phyloP scores from a whole-genome alignment of 1,140 invertebrate species.

The Araneus ventricosus region DNA sequence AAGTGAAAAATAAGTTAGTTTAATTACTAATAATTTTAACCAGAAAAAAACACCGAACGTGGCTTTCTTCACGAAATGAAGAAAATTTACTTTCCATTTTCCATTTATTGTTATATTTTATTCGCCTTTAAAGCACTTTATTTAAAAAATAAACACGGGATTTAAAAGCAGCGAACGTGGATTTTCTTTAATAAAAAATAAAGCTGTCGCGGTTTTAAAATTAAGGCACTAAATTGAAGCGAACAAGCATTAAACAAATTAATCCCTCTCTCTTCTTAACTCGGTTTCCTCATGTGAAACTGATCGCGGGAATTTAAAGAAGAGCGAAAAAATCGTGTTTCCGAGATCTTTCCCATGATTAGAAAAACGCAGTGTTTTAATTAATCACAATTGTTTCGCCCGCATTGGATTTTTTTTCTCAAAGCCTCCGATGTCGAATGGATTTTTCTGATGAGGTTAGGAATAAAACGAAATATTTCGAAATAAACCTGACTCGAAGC shows the following conservation, averaged over 20 bases:
- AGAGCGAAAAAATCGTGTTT: background rate
- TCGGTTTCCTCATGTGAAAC: background rate
- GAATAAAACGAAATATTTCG: background rate
- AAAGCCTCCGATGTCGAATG: background rate
- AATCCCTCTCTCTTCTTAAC: background rate
- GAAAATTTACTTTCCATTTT: background rate
- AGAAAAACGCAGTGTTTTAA: background rate
- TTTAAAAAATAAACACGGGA: background rate
- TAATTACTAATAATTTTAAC: background rate
- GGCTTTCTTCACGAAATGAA: background rate
- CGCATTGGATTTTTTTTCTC: background rate
- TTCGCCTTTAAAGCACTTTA: background rate
- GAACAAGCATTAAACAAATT: slow-evolving; percentile 22
- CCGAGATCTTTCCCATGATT: background rate
- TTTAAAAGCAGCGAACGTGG: background rate
- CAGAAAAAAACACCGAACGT: background rate
- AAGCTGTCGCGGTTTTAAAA: background rate
- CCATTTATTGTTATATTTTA: background rate
- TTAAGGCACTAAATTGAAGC: background rate
- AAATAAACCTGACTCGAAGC: too few species aligned
- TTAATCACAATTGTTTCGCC: background rate
- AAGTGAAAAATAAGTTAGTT: background rate
- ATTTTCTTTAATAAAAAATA: background rate
- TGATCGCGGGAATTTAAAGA: background rate
- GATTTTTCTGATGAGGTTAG: background rate